Percentiles rank a stretch among this genome's conserved stretches.
phyloP scores from a whole-genome alignment of 2,888 invertebrate genomes.

The Metallyticus violacea region DNA sequence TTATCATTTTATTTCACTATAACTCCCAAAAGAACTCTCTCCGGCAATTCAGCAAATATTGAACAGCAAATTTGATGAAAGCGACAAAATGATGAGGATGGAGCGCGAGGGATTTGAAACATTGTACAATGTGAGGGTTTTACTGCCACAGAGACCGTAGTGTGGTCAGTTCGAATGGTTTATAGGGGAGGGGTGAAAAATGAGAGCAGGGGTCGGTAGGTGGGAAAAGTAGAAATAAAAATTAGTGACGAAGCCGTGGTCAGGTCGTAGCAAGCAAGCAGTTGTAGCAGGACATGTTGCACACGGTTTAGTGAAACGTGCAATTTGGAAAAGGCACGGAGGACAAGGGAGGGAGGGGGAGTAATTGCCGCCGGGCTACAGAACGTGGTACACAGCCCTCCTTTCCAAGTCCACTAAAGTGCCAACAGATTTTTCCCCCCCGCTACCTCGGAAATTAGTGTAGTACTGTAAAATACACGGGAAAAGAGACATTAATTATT shows the following conservation, averaged over 20 bases:
- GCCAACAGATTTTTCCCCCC: no score
- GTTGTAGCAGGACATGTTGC: not conserved
- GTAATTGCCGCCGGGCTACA: not conserved
- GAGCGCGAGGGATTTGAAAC: not conserved
- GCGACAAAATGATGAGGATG: not conserved
- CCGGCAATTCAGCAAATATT: constrained; percentile 5
- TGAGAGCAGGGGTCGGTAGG: not conserved
- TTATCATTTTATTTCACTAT: no score
- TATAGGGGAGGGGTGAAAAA: not conserved
- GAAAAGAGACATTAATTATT: no score
- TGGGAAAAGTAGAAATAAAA: constrained; percentile 8
- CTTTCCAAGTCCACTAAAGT: no score
- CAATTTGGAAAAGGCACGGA: constrained; percentile 12
- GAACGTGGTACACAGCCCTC: not conserved
- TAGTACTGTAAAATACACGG: no score
- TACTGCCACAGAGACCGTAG: constrained; percentile 1
- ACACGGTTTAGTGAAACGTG: constrained; percentile 5
- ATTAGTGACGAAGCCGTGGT: constrained; percentile 6
- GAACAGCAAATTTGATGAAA: constrained; percentile 18
- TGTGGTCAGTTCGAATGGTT: not conserved
- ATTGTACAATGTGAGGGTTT: not conserved
- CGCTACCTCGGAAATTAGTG: not conserved
- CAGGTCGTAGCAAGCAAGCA: not conserved
- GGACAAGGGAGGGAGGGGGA: not conserved
- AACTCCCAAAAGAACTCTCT: not conserved